phyloP scores from a whole-genome alignment of 2,888 invertebrate genomes.

The Chloroclystis v-ata region DNA sequence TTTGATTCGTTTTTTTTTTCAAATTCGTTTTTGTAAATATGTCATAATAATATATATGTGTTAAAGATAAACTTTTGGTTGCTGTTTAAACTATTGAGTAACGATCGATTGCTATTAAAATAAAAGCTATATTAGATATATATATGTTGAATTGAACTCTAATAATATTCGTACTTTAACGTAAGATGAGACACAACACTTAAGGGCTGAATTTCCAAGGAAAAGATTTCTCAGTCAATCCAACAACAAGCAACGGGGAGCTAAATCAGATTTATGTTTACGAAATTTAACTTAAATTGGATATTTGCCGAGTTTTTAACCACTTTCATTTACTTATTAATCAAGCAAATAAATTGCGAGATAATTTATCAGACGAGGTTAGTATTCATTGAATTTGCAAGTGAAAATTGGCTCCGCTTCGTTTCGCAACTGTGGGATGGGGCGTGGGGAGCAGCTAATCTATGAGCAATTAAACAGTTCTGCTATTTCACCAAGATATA shows the following conservation, averaged over 20 bases:
- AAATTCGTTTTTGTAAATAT: too few species aligned
- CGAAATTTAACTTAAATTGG: slow-evolving; percentile 76
- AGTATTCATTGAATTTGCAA: slow-evolving; percentile 20
- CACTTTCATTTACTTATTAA: slow-evolving; percentile 63
- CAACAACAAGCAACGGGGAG: slow-evolving; percentile 56
- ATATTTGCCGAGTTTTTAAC: slow-evolving; percentile 62
- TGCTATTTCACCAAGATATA: too few species aligned
- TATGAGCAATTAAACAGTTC: not conserved
- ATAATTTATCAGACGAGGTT: slow-evolving; percentile 41
- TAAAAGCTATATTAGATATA: too few species aligned
- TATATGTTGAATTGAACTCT: too few species aligned
- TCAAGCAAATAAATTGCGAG: slow-evolving; percentile 49
- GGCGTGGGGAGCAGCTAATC: not conserved
- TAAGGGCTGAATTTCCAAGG: slow-evolving; percentile 67
- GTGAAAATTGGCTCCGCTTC: slow-evolving; percentile 4
- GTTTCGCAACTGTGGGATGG: not conserved
- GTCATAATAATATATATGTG: too few species aligned
- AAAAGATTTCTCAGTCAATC: slow-evolving; percentile 55
- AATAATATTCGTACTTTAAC: too few species aligned
- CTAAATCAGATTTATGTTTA: slow-evolving; percentile 74
- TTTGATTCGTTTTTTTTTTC: too few species aligned
- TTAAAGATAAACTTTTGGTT: too few species aligned
- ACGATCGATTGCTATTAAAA: too few species aligned
- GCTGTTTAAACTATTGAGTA: too few species aligned
- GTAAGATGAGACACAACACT: too few species aligned